Percentiles rank a stretch among this genome's conserved stretches.
These are phyloP conservation scores for Upupa epops DNA, from an alignment of 2,113 vertebrate genomes.

Conservation along the genomic window DNA sequence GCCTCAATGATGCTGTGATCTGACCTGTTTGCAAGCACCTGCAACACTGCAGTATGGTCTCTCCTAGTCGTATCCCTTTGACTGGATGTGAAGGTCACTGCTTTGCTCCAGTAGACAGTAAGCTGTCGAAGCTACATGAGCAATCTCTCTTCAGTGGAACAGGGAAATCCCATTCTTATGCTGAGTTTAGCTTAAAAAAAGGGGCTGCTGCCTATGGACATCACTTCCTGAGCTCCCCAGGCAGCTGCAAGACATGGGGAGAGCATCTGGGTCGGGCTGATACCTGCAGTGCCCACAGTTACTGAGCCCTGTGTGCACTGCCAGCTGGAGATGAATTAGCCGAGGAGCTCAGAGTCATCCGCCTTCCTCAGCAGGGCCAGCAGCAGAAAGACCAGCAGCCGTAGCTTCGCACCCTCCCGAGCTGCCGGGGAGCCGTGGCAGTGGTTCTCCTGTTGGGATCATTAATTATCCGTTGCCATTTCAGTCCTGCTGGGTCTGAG, in stretches of 20 bases:
- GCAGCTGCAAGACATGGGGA: not conserved
- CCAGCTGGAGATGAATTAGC: not conserved
- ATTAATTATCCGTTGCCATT: not conserved
- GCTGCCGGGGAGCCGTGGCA: not conserved
- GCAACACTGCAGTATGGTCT: no score
- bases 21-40: not conserved
- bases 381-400: not conserved
- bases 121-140: not conserved
- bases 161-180: not conserved
- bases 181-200: not conserved
- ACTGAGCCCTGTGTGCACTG: not conserved
- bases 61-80: not conserved
- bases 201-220: not conserved
- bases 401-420: not conserved
- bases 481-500: constrained; percentile 17
- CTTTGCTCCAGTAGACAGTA: not conserved
- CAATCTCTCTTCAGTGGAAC: not conserved
- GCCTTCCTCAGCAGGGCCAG: not conserved
- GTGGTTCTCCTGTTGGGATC: not conserved
- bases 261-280: not conserved
- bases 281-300: not conserved
- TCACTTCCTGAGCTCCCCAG: not conserved
- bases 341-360: not conserved
- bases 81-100: not conserved
- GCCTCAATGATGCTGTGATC: not conserved